Evolutionary conservation across 1,140 invertebrate genomes (phyloP), one percentile per base, ranked within the genome.

Genomic region (Apocrypta bakeri): DNA sequence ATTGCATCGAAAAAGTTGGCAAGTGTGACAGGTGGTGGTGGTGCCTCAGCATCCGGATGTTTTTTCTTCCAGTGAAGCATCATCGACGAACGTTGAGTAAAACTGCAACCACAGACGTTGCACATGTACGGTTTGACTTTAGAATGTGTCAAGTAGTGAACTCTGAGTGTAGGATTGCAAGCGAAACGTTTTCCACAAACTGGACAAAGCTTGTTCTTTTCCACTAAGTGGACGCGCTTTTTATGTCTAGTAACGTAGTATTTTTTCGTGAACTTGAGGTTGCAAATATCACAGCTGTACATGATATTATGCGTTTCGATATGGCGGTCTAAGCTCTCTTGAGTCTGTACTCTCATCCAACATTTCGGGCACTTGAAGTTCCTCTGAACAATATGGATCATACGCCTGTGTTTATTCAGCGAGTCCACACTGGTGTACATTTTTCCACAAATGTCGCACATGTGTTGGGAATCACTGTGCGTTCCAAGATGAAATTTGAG

Each of bases 301-400:
- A 93, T 97, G 0, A 93, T 94, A 88, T 97, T 97, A 9, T 92
- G 48, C 14, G 48, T 21, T n/a, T 21, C 14, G n/a, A 56, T 17
- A 56, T 56, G 48, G n/a, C n/a, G 48, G 1, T 56, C 48, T 21
- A 56, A 56, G 21, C 48, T 56, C 21, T 56, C 48, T 21, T 56
- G 48, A n/a, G 48, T 56, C 17, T 56, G 48, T n/a, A 56, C 3
- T 17, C 8, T 56, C 48, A 56, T 7, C 48, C 48, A 92, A 87
- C 96, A 97, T 2, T 94, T 89, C 77, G 96, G 95, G 87, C 96
- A 97, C 7, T 85, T 83, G 87, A 96, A 97, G 64, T 85, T 89
- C 25, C 84, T 80, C 1, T 89, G 89, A 82, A 93, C 92, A 0
- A 89, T 86, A 66, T 91, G 90, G 89, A 92, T 90, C 48, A 56